Percentiles rank a stretch among this genome's conserved stretches.
phyloP scores from a whole-genome alignment of 2,888 invertebrate species.

The Pandemis heparana region DNA sequence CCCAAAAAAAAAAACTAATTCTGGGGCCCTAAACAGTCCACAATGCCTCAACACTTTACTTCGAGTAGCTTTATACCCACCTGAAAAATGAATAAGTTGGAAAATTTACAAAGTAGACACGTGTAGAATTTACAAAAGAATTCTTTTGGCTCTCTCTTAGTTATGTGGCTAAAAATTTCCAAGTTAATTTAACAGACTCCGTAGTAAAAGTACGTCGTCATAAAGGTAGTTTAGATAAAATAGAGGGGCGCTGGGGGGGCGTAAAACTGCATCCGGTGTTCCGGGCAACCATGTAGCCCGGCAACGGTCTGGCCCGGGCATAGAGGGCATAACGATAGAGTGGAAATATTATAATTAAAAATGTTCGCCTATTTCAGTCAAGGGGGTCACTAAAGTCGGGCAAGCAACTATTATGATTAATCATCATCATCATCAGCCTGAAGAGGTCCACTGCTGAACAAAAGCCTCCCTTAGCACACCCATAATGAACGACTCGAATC shows the following conservation, averaged over 20 bases:
- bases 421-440: no score
- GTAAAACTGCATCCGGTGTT: slow-evolving; percentile 38
- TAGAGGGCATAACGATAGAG: no score
- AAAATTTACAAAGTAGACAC: background rate
- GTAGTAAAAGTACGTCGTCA: slow-evolving; percentile 19
- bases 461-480: no score
- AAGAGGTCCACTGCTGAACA: no score
- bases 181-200: slow-evolving; percentile 18
- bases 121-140: background rate
- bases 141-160: slow-evolving; percentile 15
- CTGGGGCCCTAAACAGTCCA: no score
- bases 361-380: no score
- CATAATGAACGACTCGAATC: no score
- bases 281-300: slow-evolving; percentile 7
- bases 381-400: no score
- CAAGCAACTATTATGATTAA: no score
- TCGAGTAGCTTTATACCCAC: background rate
- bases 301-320: background rate
- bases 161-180: background rate
- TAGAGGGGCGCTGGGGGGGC: slow-evolving; percentile 24
- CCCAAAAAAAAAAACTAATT: no score
- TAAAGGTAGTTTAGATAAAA: slow-evolving; percentile 41
- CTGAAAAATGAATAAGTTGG: background rate
- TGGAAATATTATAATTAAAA: no score
- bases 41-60: background rate